Base-by-base conservation (phyloP, 2,113 vertebrate species). In the Cyprinodon brontotheroides region DNA sequence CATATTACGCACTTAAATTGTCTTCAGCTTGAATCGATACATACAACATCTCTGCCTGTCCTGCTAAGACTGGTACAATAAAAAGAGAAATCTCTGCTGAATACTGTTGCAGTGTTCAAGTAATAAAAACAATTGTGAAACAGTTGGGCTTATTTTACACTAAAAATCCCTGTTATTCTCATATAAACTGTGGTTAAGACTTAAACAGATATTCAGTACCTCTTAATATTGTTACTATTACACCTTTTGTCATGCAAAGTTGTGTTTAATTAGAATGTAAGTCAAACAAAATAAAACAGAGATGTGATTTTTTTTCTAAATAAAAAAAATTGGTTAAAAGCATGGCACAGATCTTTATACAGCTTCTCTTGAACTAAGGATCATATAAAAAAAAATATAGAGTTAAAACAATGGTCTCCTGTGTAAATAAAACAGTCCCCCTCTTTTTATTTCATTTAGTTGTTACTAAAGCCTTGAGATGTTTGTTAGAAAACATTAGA, bases 1-100 rank as follows among this genome's bases (percentile, higher is more conserved):
- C 29, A 62, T 70, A 70, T 61, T 37, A 78, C 15, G 57, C 61
- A 64, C 17, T 74, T 29, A 14, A 74, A 40, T 70, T 75, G 72
- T 68, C 40, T 45, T 82, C 40, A 47, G 65, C 48, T 43, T 3
- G 68, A 63, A 17, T 86, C 41, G 75, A 47, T 4, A 74, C 57
- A 85, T 82, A 82, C 60, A 70, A 50, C 62, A 65, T 39, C 60
- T 67, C 53, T 57, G 17, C 4, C 13, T 71, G 12, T 66, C 10
- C 75, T 29, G 11, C 53, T 76, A 69, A 75, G 61, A 53, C 11
- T 67, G 61, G 29, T 22, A 41, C 45, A 74, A n/a, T 29, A 77
- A 41, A 50, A 5, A 36, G 47, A 76, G 41, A 74, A 1, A 41
- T 59, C 40, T 37, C 62, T 5, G 10, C n/a, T 45, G 40, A 61